A percentile compares a stretch with the other conserved stretches of the same genome.
These are phyloP conservation scores for Mimumesa dahlbomi DNA, from an alignment of 2,888 invertebrate species.

Conservation along the genomic window DNA sequence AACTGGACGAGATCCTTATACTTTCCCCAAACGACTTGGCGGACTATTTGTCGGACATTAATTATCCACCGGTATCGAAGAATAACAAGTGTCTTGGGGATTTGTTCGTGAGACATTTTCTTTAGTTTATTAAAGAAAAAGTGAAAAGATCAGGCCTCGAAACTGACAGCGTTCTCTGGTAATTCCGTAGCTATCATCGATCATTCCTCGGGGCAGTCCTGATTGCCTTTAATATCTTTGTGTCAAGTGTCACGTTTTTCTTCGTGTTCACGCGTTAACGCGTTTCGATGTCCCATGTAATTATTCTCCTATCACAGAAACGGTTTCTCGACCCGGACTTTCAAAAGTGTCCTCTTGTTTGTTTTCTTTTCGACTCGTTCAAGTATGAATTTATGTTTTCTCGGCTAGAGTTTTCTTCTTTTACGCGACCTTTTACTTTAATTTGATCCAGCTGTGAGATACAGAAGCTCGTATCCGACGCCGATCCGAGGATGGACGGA, in stretches of 20 bases:
- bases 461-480: conserved; percentile 44
- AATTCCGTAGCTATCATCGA: not conserved
- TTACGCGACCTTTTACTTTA: too few relatives aligned
- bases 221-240: not conserved
- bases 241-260: not conserved
- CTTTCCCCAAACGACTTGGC: not conserved
- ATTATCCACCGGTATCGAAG: too few relatives aligned
- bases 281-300: not conserved
- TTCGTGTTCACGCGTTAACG: not conserved
- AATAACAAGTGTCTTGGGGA: too few relatives aligned
- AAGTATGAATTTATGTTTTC: not conserved
- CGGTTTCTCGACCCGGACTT: conserved; percentile 10
- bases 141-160: too few relatives aligned
- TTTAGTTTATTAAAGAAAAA: too few relatives aligned
- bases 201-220: not conserved
- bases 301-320: not conserved
- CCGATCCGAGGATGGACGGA: conserved; percentile 67
- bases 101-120: too few relatives aligned
- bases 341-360: conserved; percentile 1
- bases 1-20: not conserved
- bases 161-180: too few relatives aligned
- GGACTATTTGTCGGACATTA: too few relatives aligned
- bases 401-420: too few relatives aligned
- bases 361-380: not conserved
- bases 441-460: conserved; percentile 43